These are phyloP conservation scores for Pteronura brasiliensis DNA, from an alignment of 2,113 vertebrate species.

Conservation along the genomic window DNA sequence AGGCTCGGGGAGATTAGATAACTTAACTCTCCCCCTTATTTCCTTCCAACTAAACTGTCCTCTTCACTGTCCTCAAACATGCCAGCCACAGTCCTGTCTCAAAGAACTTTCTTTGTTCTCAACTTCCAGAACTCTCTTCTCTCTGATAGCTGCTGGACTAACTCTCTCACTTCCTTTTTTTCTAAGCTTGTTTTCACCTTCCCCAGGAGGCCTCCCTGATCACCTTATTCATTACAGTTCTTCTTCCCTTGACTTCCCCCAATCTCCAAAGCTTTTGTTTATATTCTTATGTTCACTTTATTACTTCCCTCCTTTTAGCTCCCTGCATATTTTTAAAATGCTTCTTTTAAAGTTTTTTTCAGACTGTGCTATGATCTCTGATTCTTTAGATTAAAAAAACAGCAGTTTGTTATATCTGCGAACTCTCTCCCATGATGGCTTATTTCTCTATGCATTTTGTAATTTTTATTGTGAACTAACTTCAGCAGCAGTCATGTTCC, in stretches of 20 bases:
- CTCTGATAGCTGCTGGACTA: background rate
- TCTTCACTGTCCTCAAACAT: background rate
- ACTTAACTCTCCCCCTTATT: background rate
- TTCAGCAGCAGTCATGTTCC: background rate
- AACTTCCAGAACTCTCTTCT: background rate
- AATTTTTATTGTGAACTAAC: background rate
- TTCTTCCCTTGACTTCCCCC: background rate
- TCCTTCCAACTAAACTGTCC: background rate
- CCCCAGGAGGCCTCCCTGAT: background rate
- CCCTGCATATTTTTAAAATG: background rate
- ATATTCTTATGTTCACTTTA: background rate
- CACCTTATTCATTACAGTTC: background rate
- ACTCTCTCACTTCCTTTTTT: background rate
- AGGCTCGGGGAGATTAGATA: background rate
- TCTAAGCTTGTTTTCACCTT: background rate
- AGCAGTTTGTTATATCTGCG: background rate
- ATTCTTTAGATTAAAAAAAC: background rate
- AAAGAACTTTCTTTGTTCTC: background rate
- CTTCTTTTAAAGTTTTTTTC: background rate
- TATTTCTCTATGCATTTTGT: background rate
- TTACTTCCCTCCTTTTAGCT: background rate
- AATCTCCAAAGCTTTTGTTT: background rate
- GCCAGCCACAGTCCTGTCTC: background rate
- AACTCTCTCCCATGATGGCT: background rate
- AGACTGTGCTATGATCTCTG: background rate